A percentile compares a stretch with the other conserved stretches of the same genome.
These are phyloP conservation scores for Daktulosphaira vitifoliae DNA, from an alignment of 1,140 invertebrate species.

Conservation along the genomic window DNA sequence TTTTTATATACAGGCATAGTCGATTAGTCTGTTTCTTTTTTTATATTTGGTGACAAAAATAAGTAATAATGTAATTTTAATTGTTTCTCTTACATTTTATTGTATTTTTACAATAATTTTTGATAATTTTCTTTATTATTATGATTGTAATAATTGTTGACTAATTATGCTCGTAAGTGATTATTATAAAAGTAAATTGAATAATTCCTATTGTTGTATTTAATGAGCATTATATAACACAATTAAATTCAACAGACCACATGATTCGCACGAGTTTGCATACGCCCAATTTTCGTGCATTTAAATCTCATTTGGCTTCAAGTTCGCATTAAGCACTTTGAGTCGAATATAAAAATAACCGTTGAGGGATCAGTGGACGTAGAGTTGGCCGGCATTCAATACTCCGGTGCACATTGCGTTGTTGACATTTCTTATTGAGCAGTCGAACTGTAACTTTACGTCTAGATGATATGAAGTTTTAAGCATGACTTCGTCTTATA, in stretches of 20 bases:
- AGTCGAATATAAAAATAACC: slow-evolving; percentile 30
- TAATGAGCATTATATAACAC: no score
- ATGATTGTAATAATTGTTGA: no score
- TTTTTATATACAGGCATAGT: slow-evolving; percentile 2
- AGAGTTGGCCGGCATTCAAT: slow-evolving; percentile 26
- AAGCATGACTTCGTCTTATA: slow-evolving; percentile 27
- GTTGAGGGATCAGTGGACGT: slow-evolving; percentile 26
- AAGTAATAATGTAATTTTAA: no score
- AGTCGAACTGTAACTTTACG: slow-evolving; percentile 6
- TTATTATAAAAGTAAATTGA: no score
- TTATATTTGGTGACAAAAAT: neutral
- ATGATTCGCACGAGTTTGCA: neutral
- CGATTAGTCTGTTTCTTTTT: neutral
- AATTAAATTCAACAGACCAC: no score
- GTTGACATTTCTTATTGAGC: slow-evolving; percentile 31
- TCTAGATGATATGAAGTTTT: slow-evolving; percentile 20
- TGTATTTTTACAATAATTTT: no score
- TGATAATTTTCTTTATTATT: no score
- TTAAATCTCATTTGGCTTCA: slow-evolving; percentile 29
- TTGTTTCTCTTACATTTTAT: no score
- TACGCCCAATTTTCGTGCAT: slow-evolving; percentile 14
- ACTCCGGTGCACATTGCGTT: slow-evolving; percentile 33
- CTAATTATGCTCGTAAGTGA: no score
- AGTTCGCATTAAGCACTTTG: slow-evolving; percentile 28
- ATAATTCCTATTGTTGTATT: no score